A percentile compares a stretch with the other conserved stretches of the same genome.
Evolutionary conservation across 2,888 invertebrate species (phyloP).

Genomic region (Pachydiplax longipennis): DNA sequence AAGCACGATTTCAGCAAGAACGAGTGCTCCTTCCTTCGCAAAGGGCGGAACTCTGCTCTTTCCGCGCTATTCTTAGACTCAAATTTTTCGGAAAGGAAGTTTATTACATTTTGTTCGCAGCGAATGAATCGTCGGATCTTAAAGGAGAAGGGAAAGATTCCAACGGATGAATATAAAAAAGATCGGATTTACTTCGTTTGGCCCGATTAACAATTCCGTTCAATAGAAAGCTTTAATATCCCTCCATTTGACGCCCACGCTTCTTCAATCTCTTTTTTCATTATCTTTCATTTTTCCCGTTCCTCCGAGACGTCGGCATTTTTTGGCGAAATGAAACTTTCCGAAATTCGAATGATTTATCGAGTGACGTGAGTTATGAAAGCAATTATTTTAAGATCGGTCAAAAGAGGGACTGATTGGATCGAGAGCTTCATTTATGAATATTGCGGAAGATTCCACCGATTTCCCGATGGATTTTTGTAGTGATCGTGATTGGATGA

Average conservation of each 20-base stretch:
- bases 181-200: neutral
- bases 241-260: neutral
- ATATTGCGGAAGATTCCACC: too few relatives aligned
- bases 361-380: neutral
- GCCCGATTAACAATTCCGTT: neutral
- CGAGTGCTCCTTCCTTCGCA: too few relatives aligned
- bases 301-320: neutral
- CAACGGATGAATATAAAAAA: neutral
- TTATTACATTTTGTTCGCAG: too few relatives aligned
- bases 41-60: too few relatives aligned
- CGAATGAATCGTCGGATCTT: too few relatives aligned
- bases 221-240: neutral
- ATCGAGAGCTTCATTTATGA: too few relatives aligned
- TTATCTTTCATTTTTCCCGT: neutral
- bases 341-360: neutral
- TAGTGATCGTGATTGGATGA: too few relatives aligned
- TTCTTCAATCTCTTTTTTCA: neutral
- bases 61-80: too few relatives aligned
- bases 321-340: neutral
- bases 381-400: neutral
- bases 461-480: too few relatives aligned
- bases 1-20: too few relatives aligned
- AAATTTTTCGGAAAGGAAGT: too few relatives aligned
- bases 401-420: too few relatives aligned
- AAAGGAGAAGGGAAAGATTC: neutral